Base-by-base conservation (phyloP, 1,140 invertebrate species). In the Bombus balteatus region DNA sequence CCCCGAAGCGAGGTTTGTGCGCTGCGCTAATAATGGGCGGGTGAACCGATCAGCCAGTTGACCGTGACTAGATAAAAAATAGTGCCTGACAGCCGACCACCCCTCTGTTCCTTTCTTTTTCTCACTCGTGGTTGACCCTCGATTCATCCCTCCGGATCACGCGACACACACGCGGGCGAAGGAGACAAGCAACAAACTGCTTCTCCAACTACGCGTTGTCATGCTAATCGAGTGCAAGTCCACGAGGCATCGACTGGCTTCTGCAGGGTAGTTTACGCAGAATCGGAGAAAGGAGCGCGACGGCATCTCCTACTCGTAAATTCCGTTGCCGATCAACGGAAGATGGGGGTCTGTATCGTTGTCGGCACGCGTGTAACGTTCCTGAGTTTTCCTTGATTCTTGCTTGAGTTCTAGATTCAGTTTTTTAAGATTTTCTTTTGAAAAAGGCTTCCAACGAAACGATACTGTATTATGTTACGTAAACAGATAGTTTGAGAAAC, bases 51-150 rank as follows among this genome's bases (percentile, higher is more conserved):
- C 93, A 94, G 94, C 92, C 94, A 95, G 95, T 95, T 95, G 95
- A 95, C 95, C 95, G 95, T 95, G 95, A 95, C 95, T 94, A 95
- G 95, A 95, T 95, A 95, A 95, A 95, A 95, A 95, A 95, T 95
- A 95, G 93, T 94, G 94, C 94, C 94, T 81, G 90, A 93, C 86
- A 92, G 74, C 74, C 76, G 59, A 62, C 89, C 73, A 77, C 59
- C 83, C 32, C 76, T 76, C 47, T 41, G 66, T 70, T 37, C 37
- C 34, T 32, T 59, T n/a, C 41, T 73, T 43, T 18, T 32, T 74
- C 37, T 6, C 43, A 39, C 41, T 18, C 32, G 41, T 57, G 73
- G 28, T 22, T 82, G 68, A 28, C 76, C 70, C 74, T 59, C 66
- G 47, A 43, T 28, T 37, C 53, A 22, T 39, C 70, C 18, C 74